A percentile compares a stretch with the other conserved stretches of the same genome.
Conservation (phyloP, 1,140 invertebrate genomes). For the Archivesica marissinica region DNA sequence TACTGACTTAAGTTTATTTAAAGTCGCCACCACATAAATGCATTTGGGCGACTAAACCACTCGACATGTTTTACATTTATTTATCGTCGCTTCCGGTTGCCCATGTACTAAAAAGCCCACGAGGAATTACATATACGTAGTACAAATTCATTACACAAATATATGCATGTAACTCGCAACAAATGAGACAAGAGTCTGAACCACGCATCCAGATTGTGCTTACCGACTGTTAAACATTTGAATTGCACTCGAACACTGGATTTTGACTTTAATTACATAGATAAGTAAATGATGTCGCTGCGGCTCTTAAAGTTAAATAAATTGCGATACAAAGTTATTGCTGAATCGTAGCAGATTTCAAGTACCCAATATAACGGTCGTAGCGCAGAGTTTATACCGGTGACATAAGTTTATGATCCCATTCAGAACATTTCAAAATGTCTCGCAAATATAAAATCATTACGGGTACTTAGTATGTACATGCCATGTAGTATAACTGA, state of each 20-base stretch:
- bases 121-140: too few species aligned
- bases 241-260: slow-evolving; percentile 43
- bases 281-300: slow-evolving; percentile 42
- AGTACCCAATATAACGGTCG: neutral
- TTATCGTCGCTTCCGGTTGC: too few species aligned
- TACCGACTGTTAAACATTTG: slow-evolving; percentile 32
- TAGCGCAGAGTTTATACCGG: slow-evolving; percentile 16
- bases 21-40: neutral
- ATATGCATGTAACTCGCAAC: neutral
- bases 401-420: slow-evolving; percentile 49
- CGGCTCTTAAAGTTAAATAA: slow-evolving; percentile 46
- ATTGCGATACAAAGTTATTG: slow-evolving; percentile 50
- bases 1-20: too few species aligned
- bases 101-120: too few species aligned
- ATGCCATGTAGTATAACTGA: too few species aligned
- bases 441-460: neutral
- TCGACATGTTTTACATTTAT: too few species aligned
- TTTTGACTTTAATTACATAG: slow-evolving; percentile 60
- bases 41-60: too few species aligned
- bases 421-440: neutral
- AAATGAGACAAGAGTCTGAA: slow-evolving; percentile 13
- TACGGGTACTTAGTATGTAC: too few species aligned
- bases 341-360: slow-evolving; percentile 43
- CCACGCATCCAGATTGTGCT: slow-evolving; percentile 22
- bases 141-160: neutral